Evolutionary conservation across 2,888 invertebrate species (phyloP).

Genomic region (Hyles lineata): DNA sequence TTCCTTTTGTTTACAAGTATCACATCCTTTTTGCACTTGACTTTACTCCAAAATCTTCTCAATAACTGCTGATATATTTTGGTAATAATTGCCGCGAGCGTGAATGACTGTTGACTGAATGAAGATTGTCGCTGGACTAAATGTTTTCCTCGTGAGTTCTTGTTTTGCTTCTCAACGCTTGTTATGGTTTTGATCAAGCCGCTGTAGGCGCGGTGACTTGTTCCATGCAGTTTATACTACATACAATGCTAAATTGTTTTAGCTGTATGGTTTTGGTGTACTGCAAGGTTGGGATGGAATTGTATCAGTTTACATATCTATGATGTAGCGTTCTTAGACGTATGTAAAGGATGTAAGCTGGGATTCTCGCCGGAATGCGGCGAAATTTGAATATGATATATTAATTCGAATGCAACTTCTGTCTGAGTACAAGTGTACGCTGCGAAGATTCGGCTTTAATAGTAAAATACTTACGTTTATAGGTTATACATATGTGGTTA

Average conservation of each 20-base stretch:
- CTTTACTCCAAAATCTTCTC: conserved; percentile 42
- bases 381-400: too few relatives aligned
- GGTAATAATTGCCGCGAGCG: conserved; percentile 30
- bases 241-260: conserved; percentile 29
- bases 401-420: too few relatives aligned
- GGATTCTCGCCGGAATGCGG: not conserved
- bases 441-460: too few relatives aligned
- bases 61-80: conserved; percentile 23
- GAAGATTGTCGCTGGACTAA: conserved; percentile 53
- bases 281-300: conserved; percentile 5
- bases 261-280: conserved; percentile 20
- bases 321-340: not conserved
- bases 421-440: too few relatives aligned
- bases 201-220: conserved; percentile 51
- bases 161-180: conserved; percentile 65
- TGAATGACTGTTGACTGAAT: conserved; percentile 45
- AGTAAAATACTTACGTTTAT: too few relatives aligned
- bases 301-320: not conserved
- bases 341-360: not conserved
- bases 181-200: conserved; percentile 65
- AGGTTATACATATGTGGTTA: too few relatives aligned
- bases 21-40: conserved; percentile 57
- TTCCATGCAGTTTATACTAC: conserved; percentile 38
- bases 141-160: conserved; percentile 50
- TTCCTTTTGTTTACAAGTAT: conserved; percentile 53